Conservation (phyloP, 35 echinoderm and acorn worm genomes). For the Stichopus chloronotus region DNA sequence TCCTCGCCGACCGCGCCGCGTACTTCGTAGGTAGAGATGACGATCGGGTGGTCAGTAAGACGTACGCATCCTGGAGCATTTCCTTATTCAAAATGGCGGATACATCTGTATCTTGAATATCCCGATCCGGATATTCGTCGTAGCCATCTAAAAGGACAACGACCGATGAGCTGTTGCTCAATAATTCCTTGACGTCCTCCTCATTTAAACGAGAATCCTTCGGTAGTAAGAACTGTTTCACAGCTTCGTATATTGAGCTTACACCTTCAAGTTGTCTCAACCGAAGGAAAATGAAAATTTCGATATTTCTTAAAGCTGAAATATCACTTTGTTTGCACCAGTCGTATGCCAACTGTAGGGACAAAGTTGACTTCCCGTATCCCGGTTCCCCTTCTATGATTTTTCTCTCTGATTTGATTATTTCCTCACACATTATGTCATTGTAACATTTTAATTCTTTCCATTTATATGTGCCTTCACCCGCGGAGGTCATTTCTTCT, state of each 20-base stretch:
- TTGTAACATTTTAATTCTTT: not conserved
- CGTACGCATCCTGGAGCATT: conserved; percentile 16
- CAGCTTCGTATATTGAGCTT: conserved; percentile 5
- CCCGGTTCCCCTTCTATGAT: conserved; percentile 34
- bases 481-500: not conserved
- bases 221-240: conserved; percentile 12
- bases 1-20: not conserved
- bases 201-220: not conserved
- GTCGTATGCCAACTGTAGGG: not conserved
- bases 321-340: not conserved
- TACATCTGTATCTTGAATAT: conserved; percentile 4
- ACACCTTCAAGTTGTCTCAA: not conserved
- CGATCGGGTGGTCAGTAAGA: conserved; percentile 18
- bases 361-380: conserved; percentile 20
- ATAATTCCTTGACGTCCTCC: not conserved
- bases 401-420: not conserved
- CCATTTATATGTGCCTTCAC: not conserved
- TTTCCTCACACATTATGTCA: not conserved
- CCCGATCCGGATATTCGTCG: conserved; percentile 39
- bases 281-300: conserved; percentile 9
- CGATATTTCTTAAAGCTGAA: not conserved
- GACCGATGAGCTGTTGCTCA: not conserved
- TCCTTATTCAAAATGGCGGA: not conserved
- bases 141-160: conserved; percentile 21
- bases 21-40: not conserved